phyloP scores from a whole-genome alignment of 1,140 invertebrate species.

The Myzus persicae region DNA sequence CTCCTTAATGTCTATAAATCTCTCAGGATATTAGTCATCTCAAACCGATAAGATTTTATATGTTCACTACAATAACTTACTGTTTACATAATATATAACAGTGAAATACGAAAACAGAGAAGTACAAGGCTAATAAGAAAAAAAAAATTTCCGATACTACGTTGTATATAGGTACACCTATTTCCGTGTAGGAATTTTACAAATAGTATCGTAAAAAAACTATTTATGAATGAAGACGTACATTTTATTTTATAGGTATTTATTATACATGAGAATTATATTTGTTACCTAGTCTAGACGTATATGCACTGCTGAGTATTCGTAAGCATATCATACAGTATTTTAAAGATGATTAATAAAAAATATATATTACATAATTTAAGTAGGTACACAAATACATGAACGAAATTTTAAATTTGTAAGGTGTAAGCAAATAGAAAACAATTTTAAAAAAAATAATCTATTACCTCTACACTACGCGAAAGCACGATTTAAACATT shows the following conservation, averaged over 20 bases:
- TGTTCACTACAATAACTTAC: not conserved
- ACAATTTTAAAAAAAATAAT: not conserved
- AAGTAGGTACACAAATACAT: too few relatives aligned
- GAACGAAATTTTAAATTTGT: too few relatives aligned
- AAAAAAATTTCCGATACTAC: too few relatives aligned
- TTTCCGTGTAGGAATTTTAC: not conserved
- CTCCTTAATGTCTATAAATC: not conserved
- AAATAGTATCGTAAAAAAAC: not conserved
- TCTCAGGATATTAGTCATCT: not conserved
- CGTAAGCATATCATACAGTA: too few relatives aligned
- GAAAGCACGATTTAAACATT: not conserved
- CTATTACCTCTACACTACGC: not conserved
- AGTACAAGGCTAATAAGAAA: not conserved
- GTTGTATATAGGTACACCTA: too few relatives aligned
- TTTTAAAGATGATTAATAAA: not conserved
- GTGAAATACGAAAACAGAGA: not conserved
- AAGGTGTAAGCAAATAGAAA: not conserved
- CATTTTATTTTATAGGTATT: not conserved
- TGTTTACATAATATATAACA: not conserved
- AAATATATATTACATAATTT: not conserved
- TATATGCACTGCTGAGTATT: too few relatives aligned
- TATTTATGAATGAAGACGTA: not conserved
- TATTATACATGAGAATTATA: too few relatives aligned
- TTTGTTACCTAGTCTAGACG: too few relatives aligned
- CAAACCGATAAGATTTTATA: not conserved